Evolutionary conservation across 2,113 vertebrate species (phyloP).

Genomic region (Brachyistius frenatus): DNA sequence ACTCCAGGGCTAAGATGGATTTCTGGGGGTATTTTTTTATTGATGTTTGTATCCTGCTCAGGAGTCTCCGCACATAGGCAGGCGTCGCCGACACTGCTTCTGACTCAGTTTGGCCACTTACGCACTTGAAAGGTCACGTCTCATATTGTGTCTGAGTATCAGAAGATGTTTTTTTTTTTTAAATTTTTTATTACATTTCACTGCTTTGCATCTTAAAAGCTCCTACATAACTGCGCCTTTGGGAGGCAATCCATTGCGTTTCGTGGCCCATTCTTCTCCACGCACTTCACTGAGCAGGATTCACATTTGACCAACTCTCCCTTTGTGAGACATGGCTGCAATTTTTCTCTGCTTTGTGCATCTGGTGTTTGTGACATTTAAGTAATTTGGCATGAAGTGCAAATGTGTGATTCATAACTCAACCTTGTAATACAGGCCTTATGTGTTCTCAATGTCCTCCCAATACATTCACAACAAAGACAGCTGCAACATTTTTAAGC

Average conservation of each 20-base stretch:
- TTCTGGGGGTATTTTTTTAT: slow-evolving; percentile 47
- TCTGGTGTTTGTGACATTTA: slow-evolving; percentile 64
- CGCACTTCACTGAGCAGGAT: slow-evolving; percentile 34
- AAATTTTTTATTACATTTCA: slow-evolving; percentile 58
- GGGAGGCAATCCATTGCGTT: slow-evolving; percentile 33
- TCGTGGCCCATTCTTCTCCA: neutral
- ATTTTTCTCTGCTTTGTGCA: slow-evolving; percentile 18
- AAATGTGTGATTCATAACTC: slow-evolving; percentile 62
- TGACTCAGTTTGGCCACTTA: slow-evolving; percentile 46
- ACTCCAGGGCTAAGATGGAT: slow-evolving; percentile 51
- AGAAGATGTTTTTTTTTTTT: slow-evolving; percentile 21
- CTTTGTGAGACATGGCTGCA: neutral
- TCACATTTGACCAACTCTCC: slow-evolving; percentile 42
- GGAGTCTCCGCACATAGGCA: slow-evolving; percentile 45
- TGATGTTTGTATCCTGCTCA: slow-evolving; percentile 46
- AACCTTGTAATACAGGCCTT: slow-evolving; percentile 37
- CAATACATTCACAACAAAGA: slow-evolving; percentile 12
- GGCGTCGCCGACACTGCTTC: neutral
- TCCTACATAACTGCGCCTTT: neutral
- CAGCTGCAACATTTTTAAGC: slow-evolving; percentile 3
- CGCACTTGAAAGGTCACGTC: slow-evolving; percentile 65
- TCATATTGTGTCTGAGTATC: slow-evolving; percentile 49
- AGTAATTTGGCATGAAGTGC: slow-evolving; percentile 57
- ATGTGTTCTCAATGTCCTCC: slow-evolving; percentile 22
- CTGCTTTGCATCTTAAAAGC: slow-evolving; percentile 45